A percentile compares a stretch with the other conserved stretches of the same genome.
phyloP scores from a whole-genome alignment of 2,888 invertebrate genomes.

The Meteorus cinctellus region DNA sequence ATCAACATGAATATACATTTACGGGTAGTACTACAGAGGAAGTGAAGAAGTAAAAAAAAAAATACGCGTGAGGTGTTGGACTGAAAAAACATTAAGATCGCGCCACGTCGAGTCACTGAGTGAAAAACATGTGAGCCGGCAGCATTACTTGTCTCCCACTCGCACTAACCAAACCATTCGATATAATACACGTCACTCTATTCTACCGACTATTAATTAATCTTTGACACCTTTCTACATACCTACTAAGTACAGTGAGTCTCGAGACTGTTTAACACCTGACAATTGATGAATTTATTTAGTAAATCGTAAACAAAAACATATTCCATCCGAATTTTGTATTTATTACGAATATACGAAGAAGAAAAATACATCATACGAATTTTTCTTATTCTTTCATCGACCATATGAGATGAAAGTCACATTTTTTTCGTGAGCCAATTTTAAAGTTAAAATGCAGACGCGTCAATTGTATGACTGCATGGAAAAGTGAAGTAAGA shows the following conservation, averaged over 20 bases:
- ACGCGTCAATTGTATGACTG: neutral
- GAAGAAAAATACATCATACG: no score
- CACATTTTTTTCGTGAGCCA: neutral
- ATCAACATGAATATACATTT: neutral
- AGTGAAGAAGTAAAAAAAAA: slow-evolving; percentile 7
- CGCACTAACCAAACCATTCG: neutral
- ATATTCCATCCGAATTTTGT: no score
- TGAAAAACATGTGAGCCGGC: slow-evolving; percentile 45
- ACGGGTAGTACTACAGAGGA: neutral
- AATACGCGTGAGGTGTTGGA: slow-evolving; percentile 16
- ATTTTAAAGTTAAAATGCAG: neutral
- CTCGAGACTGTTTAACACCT: neutral
- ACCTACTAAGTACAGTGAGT: neutral
- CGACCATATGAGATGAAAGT: neutral
- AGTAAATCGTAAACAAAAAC: neutral
- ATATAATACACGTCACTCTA: slow-evolving; percentile 16
- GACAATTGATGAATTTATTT: neutral
- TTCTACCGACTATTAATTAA: slow-evolving; percentile 10
- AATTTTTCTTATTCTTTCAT: neutral
- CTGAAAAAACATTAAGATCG: slow-evolving; percentile 25
- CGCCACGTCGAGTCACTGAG: slow-evolving; percentile 54
- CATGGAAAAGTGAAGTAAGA: no score
- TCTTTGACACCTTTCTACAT: slow-evolving; percentile 16
- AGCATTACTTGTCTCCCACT: slow-evolving; percentile 34
- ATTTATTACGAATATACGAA: no score